phyloP scores from a whole-genome alignment of 2,888 invertebrate species.

The Flexamia atlantica region DNA sequence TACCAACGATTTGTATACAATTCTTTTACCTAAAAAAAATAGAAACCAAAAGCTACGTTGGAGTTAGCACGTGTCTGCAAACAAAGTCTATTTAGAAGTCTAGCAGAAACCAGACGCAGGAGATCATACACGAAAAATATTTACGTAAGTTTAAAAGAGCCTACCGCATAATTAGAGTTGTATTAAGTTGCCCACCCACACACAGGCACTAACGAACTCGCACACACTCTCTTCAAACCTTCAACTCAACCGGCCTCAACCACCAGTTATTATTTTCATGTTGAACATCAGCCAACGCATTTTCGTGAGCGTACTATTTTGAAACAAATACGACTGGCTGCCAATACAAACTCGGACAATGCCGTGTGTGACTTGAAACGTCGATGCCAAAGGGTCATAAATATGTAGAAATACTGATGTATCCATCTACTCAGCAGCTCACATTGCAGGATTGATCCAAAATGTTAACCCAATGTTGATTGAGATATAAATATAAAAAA shows the following conservation, averaged over 20 bases:
- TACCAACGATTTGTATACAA: no score
- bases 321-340: slow-evolving; percentile 16
- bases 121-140: slow-evolving; percentile 24
- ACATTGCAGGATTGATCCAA: no score
- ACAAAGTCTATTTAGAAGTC: no score
- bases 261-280: slow-evolving; percentile 20
- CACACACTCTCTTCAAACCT: no score
- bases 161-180: neutral
- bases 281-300: slow-evolving; percentile 10
- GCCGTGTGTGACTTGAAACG: neutral
- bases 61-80: no score
- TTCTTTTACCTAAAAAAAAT: no score
- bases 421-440: no score
- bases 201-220: neutral
- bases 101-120: neutral
- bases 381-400: neutral
- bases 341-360: slow-evolving; percentile 6
- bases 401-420: no score
- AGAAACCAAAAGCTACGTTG: no score
- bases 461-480: no score
- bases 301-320: slow-evolving; percentile 36
- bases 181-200: slow-evolving; percentile 12
- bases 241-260: neutral
- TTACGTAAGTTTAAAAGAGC: neutral
- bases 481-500: no score